Percentiles rank a stretch among this genome's conserved stretches.
phyloP scores from a whole-genome alignment of 2,113 vertebrate genomes.

The Gnathonemus echidnorhynchus region DNA sequence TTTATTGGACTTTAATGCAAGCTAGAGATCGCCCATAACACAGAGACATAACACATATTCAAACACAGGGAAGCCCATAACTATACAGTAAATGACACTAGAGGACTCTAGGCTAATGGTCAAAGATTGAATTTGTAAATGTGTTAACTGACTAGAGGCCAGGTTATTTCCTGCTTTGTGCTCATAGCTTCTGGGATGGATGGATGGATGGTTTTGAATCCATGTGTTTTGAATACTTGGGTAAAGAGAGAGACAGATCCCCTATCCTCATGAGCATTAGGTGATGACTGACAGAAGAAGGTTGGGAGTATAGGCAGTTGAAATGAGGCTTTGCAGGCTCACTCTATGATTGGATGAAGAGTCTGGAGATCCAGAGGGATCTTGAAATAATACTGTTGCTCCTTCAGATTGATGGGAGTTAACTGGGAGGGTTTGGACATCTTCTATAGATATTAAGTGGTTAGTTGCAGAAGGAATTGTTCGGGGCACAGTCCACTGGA shows the following conservation, averaged over 20 bases:
- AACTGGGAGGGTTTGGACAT: not conserved
- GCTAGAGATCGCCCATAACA: not conserved
- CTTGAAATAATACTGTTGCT: not conserved
- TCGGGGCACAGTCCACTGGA: not conserved
- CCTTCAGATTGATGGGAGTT: not conserved
- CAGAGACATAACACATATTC: not conserved
- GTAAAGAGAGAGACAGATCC: not conserved
- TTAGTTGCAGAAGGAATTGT: not conserved
- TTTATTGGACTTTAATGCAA: not conserved
- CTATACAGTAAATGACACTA: not conserved
- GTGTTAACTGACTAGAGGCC: not conserved
- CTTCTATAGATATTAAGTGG: not conserved
- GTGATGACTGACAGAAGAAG: not conserved
- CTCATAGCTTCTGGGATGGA: not conserved
- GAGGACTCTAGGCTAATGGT: not conserved
- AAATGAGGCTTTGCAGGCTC: not conserved
- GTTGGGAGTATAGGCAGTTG: not conserved
- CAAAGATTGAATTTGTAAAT: not conserved
- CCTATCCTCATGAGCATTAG: not conserved
- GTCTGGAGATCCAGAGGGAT: not conserved
- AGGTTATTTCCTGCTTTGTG: not conserved
- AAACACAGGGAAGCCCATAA: not conserved
- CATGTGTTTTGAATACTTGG: not conserved
- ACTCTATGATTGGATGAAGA: not conserved
- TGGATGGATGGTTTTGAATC: not conserved